Conservation (phyloP, 2,797 vertebrate genomes). For the Halcyon smyrnensis region DNA sequence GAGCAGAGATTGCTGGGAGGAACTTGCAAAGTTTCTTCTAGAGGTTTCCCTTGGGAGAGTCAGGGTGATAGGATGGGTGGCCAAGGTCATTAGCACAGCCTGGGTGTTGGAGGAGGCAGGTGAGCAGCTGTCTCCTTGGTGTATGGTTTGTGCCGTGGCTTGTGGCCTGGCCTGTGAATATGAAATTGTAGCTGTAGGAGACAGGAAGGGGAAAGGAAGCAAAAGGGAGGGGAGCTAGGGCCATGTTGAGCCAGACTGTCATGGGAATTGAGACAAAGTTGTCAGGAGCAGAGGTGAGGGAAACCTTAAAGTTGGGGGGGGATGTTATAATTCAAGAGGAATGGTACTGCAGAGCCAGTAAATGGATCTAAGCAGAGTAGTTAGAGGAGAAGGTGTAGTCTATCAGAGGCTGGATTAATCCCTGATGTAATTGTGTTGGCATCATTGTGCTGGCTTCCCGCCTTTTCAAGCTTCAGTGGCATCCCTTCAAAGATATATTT, state of each 20-base stretch:
- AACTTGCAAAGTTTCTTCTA: neutral
- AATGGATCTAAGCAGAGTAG: neutral
- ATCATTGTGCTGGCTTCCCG: neutral
- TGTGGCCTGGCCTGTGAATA: neutral
- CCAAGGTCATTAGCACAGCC: neutral
- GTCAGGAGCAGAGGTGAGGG: slow-evolving; percentile 7
- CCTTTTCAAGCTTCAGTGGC: neutral
- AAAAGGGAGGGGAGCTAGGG: neutral
- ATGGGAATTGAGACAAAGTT: slow-evolving; percentile 23
- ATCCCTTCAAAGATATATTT: slow-evolving; percentile 47
- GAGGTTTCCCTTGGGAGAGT: neutral
- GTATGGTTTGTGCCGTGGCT: neutral
- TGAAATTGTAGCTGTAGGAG: neutral
- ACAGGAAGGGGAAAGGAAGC: neutral
- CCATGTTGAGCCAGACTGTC: neutral
- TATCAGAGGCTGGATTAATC: slow-evolving; percentile 34
- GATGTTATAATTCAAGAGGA: neutral
- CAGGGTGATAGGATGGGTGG: neutral
- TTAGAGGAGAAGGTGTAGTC: neutral
- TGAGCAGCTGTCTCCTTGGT: neutral
- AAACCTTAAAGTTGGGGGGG: neutral
- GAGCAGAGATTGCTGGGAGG: neutral
- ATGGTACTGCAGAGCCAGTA: slow-evolving; percentile 2
- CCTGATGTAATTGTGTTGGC: slow-evolving; percentile 50
- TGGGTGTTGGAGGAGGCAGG: neutral